These are phyloP conservation scores for Nemurella pictetii DNA, from an alignment of 2,888 invertebrate species.

Conservation along the genomic window DNA sequence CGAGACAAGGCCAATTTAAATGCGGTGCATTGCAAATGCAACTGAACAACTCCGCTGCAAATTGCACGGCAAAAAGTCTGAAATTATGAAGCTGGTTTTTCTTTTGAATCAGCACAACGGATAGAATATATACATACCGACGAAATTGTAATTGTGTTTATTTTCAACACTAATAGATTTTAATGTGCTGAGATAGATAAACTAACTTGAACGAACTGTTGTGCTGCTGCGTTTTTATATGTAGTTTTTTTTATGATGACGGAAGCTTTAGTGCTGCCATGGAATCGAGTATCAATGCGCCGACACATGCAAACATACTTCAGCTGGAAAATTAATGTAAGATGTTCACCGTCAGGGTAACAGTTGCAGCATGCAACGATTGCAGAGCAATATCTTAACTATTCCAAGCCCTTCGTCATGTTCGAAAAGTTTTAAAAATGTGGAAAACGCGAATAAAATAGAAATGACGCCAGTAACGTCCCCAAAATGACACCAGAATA, in stretches of 20 bases:
- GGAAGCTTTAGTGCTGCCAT: not conserved
- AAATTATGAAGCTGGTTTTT: not conserved
- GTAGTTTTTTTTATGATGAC: not conserved
- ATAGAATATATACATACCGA: not conserved
- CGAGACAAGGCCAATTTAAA: not conserved
- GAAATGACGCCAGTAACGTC: too few relatives aligned
- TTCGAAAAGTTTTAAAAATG: too few relatives aligned
- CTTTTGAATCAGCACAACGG: not conserved
- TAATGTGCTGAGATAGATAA: not conserved
- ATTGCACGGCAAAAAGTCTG: not conserved
- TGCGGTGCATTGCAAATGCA: not conserved
- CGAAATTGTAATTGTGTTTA: not conserved
- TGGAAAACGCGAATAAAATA: too few relatives aligned
- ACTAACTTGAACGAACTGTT: not conserved
- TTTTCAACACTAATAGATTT: not conserved
- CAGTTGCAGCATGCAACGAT: too few relatives aligned
- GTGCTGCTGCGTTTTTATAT: not conserved
- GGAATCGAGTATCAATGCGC: not conserved
- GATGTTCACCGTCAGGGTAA: too few relatives aligned
- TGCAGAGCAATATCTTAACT: too few relatives aligned
- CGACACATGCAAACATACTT: not conserved
- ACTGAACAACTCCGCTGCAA: too few relatives aligned
- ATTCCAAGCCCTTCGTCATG: too few relatives aligned
- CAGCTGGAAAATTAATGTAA: not conserved
- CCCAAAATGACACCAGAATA: too few relatives aligned